Evolutionary conservation across 1,140 invertebrate genomes (phyloP).

Genomic region (Lepidurus packardi): DNA sequence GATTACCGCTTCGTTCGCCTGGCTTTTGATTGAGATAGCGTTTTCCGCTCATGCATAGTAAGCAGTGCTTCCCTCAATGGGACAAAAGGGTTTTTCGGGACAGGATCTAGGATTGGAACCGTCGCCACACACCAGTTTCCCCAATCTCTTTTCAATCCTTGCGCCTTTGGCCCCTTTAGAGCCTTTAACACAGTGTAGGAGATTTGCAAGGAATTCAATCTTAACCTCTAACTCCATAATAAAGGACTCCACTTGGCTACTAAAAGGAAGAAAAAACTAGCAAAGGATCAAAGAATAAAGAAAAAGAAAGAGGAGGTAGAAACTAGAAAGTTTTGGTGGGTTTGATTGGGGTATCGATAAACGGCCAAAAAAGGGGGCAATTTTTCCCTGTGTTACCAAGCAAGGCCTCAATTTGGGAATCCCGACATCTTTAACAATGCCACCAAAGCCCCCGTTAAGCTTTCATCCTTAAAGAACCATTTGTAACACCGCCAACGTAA

Average conservation of each 20-base stretch:
- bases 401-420: not conserved
- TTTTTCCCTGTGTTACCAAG: not conserved
- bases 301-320: not conserved
- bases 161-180: not conserved
- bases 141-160: conserved; percentile 15
- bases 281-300: not conserved
- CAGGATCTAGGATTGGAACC: conserved; percentile 15
- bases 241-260: conserved; percentile 12
- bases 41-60: conserved; percentile 21
- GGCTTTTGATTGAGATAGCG: conserved; percentile 19
- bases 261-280: not conserved
- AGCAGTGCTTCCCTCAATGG: not conserved
- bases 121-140: conserved; percentile 11
- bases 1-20: conserved; percentile 17
- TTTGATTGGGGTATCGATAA: not conserved
- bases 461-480: not conserved
- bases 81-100: not conserved
- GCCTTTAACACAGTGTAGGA: conserved; percentile 6
- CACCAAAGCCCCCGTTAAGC: conserved; percentile 3
- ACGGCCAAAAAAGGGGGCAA: not conserved
- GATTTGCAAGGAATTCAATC: conserved; percentile 19
- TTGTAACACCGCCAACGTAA: conserved; percentile 6
- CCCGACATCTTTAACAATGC: not conserved
- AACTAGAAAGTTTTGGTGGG: not conserved
- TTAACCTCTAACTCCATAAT: conserved; percentile 15